phyloP scores from a whole-genome alignment of 92 coral and sea anemone genomes.

The Parazoanthus atlanticus region DNA sequence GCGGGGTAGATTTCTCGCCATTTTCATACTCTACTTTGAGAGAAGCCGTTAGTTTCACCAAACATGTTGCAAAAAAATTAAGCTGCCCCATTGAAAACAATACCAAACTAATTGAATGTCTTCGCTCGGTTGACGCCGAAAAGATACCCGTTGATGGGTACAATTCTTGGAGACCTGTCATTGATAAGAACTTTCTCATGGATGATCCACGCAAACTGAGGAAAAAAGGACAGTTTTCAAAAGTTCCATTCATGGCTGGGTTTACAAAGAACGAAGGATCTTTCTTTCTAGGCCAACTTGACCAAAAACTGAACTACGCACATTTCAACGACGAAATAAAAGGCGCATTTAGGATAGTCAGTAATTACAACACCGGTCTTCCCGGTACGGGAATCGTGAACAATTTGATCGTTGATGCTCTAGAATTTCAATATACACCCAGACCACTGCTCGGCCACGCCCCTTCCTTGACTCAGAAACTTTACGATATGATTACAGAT shows the following conservation, averaged over 20 bases:
- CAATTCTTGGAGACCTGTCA: slow-evolving; percentile 56
- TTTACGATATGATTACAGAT: slow-evolving; percentile 50
- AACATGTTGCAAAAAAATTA: slow-evolving; percentile 47
- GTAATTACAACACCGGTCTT: slow-evolving; percentile 14
- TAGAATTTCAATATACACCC: slow-evolving; percentile 64
- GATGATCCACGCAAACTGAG: slow-evolving; percentile 50
- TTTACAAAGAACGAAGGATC: slow-evolving; percentile 58
- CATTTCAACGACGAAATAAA: slow-evolving; percentile 27
- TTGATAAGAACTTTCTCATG: slow-evolving; percentile 55
- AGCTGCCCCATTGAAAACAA: slow-evolving; percentile 29
- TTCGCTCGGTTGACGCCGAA: slow-evolving; percentile 36
- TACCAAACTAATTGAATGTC: slow-evolving; percentile 34
- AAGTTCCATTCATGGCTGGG: slow-evolving; percentile 42
- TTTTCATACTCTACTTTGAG: slow-evolving; percentile 31
- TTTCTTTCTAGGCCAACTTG: background rate
- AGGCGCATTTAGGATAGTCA: background rate
- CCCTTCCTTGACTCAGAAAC: slow-evolving; percentile 46
- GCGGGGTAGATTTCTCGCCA: slow-evolving; percentile 60
- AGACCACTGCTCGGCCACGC: slow-evolving; percentile 46
- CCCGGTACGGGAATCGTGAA: slow-evolving; percentile 27
- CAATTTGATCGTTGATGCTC: slow-evolving; percentile 42
- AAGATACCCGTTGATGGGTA: slow-evolving; percentile 37
- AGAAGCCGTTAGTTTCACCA: slow-evolving; percentile 36
- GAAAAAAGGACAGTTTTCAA: slow-evolving; percentile 23
- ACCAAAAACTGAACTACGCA: background rate